phyloP scores from a whole-genome alignment of 2,888 invertebrate species.

The Acrobasis suavella region DNA sequence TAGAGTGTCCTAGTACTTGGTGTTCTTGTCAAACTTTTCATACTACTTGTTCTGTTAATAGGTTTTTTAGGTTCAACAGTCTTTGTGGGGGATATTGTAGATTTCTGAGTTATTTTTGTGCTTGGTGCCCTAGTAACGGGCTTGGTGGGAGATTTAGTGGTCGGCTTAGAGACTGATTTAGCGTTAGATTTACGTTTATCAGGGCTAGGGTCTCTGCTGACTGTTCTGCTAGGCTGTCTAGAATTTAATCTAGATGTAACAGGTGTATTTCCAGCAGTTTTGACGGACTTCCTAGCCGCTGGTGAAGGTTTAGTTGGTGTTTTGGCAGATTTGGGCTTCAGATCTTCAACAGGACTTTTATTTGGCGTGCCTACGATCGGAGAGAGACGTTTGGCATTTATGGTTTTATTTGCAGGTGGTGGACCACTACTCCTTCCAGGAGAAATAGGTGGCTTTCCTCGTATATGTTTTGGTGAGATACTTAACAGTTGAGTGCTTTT shows the following conservation, averaged over 20 bases:
- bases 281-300: conserved; percentile 54
- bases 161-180: conserved; percentile 46
- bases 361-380: conserved; percentile 78
- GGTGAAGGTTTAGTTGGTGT: conserved; percentile 56
- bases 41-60: conserved; percentile 67
- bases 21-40: conserved; percentile 67
- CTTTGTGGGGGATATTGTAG: conserved; percentile 48
- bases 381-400: conserved; percentile 73
- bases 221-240: conserved; percentile 67
- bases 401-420: conserved; percentile 70
- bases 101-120: conserved; percentile 57
- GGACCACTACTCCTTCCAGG: conserved; percentile 71
- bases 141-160: conserved; percentile 42
- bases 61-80: conserved; percentile 60
- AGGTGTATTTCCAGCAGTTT: conserved; percentile 65
- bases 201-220: conserved; percentile 70
- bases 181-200: conserved; percentile 59
- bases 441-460: conserved; percentile 75
- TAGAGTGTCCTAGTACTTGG: conserved; percentile 68
- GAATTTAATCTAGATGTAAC: conserved; percentile 70
- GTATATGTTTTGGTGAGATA: conserved; percentile 64
- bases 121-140: conserved; percentile 58
- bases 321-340: conserved; percentile 61
- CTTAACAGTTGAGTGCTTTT: conserved; percentile 71
- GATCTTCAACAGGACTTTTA: conserved; percentile 71